Evolutionary conservation across 2,113 vertebrate species (phyloP), one percentile per base, ranked within the genome.

Genomic region (Lepisosteus osseus): DNA sequence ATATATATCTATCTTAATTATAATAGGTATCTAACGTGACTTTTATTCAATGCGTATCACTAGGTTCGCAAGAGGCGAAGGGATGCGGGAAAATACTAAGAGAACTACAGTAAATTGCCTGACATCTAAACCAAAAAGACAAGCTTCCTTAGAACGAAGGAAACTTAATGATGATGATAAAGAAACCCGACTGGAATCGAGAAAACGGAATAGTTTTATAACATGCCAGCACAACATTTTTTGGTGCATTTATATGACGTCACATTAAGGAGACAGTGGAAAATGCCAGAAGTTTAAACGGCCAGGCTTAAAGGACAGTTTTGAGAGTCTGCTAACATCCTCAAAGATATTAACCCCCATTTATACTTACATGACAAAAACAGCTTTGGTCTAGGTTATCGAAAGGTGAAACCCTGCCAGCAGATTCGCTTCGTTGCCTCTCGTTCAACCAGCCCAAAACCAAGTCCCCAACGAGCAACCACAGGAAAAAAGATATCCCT

Each of bases 291-390:
- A 89, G 65, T 44, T 17, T n/a, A n/a, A 59, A n/a, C n/a, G 57
- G 57, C 12, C 12, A 59, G 12, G 57, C 12, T 59, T 13, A 59
- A 59, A n/a, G 57, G 4, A 6, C 57, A 59, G n/a, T 59, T 59
- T 13, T 15, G n/a, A 11, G 1, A 13, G n/a, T 4, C 5, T 15
- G 0, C 3, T 59, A 59, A 59, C 57, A 29, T 29, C 29, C 29
- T 29, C 29, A 29, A 29, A 29, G 29, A 29, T 29, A 29, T 29
- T 29, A 29, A 29, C 29, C 29, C 29, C 12, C 5, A 55, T 9
- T 3, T 63, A n/a, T 43, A 83, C 89, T 86, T 72, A 91, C 89
- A 0, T 92, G 90, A 70, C 91, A 92, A 45, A 92, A 85, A 76
- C 91, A 92, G 86, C 84, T 92, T 69, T 90, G 91, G 64, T 90